A percentile compares a stretch with the other conserved stretches of the same genome.
These are phyloP conservation scores for Muscidifurax raptorellus DNA, from an alignment of 1,140 invertebrate species.

Conservation along the genomic window DNA sequence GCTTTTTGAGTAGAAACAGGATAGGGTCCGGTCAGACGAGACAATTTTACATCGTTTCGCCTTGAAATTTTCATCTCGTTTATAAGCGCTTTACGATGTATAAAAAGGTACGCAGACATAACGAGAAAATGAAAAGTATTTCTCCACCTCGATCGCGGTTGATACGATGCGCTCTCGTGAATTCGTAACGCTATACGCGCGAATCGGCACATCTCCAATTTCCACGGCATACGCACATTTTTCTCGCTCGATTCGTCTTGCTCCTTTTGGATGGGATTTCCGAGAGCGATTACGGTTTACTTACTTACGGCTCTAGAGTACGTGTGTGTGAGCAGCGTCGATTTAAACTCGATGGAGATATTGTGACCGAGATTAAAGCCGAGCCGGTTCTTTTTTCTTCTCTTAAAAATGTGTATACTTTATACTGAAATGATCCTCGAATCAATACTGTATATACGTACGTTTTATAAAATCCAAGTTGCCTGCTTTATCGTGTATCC, in stretches of 20 bases:
- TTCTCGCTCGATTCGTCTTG: slow-evolving; percentile 26
- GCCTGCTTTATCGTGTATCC: neutral
- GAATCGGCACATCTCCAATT: slow-evolving; percentile 55
- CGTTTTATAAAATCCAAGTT: slow-evolving; percentile 27
- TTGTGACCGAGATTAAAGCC: neutral
- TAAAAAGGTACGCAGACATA: no score
- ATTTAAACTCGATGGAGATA: no score
- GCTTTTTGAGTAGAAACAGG: neutral
- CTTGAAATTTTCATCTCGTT: neutral
- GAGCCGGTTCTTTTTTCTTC: no score
- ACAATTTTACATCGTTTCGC: no score
- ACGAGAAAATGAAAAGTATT: slow-evolving; percentile 5
- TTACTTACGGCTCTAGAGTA: no score
- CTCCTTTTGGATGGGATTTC: slow-evolving; percentile 24
- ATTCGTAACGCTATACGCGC: slow-evolving; percentile 53
- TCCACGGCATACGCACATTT: slow-evolving; percentile 52
- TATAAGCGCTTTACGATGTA: no score
- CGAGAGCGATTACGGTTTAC: neutral
- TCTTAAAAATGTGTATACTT: no score
- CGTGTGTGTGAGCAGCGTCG: no score
- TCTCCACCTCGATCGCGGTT: neutral
- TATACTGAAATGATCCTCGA: no score
- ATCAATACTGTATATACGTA: no score
- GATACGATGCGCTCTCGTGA: neutral
- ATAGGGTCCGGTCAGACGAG: neutral